A percentile compares a stretch with the other conserved stretches of the same genome.
phyloP scores from a whole-genome alignment of 2,113 vertebrate species.

The Cyanoderma ruficeps region DNA sequence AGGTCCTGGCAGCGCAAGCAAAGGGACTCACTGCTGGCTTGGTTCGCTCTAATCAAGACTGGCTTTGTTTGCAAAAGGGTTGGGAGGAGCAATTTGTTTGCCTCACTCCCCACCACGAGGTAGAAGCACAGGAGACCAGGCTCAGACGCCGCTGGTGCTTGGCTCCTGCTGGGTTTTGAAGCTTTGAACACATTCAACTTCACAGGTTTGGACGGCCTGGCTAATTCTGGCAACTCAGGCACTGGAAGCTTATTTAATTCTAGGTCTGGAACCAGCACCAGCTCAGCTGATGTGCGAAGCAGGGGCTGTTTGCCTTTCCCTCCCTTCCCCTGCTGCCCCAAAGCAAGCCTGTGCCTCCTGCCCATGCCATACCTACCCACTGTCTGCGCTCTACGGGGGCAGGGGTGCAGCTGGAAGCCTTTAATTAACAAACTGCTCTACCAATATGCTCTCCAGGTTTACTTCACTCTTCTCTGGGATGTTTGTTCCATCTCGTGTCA shows the following conservation, averaged over 20 bases:
- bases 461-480: background rate
- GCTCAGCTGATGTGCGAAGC: background rate
- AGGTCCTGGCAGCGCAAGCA: background rate
- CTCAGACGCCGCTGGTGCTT: fast-evolving
- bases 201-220: fast-evolving
- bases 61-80: background rate
- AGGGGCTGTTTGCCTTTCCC: background rate
- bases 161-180: background rate
- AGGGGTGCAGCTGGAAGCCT: constrained; percentile 19
- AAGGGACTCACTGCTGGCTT: background rate
- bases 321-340: background rate
- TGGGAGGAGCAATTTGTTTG: background rate
- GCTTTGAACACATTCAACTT: background rate
- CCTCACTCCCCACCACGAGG: background rate
- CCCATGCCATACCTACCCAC: background rate
- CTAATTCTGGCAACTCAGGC: background rate
- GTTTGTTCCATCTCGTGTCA: constrained; percentile 48
- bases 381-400: background rate
- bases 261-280: background rate
- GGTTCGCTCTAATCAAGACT: background rate
- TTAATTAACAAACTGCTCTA: constrained; percentile 47
- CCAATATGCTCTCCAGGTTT: constrained; percentile 6
- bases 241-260: background rate
- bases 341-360: constrained; percentile 8
- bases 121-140: background rate